phyloP scores from a whole-genome alignment of 1,140 invertebrate species.

The Tenebrio molitor region DNA sequence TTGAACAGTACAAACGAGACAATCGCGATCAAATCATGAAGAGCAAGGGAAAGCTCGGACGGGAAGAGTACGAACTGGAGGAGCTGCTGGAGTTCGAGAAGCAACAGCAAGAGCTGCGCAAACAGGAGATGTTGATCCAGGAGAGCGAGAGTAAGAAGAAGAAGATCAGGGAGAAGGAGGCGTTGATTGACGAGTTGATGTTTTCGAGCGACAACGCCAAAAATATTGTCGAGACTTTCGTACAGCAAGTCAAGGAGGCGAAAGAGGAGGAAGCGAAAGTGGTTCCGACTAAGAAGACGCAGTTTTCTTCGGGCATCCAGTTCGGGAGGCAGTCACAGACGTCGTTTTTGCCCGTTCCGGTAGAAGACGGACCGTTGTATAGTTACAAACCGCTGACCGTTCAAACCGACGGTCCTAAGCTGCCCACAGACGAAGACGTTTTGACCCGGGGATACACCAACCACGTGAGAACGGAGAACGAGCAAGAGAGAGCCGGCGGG shows the following conservation, averaged over 20 bases:
- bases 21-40: constrained; percentile 93
- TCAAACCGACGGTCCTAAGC: constrained; percentile 79
- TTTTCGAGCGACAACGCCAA: constrained; percentile 91
- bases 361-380: constrained; percentile 83
- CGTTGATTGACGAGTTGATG: constrained; percentile 94
- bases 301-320: constrained; percentile 87
- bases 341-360: constrained; percentile 75
- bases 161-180: constrained; percentile 89
- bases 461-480: constrained; percentile 80
- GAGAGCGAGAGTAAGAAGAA: constrained; percentile 85
- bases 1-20: constrained; percentile 95
- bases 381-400: constrained; percentile 75
- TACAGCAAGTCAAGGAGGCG: constrained; percentile 77
- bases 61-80: constrained; percentile 86
- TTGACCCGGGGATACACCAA: constrained; percentile 78
- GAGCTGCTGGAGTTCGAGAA: constrained; percentile 90
- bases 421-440: constrained; percentile 78
- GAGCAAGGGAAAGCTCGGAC: constrained; percentile 82
- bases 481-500: constrained; percentile 88
- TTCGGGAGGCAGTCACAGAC: constrained; percentile 73
- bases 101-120: constrained; percentile 76
- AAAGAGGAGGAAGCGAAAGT: constrained; percentile 67
- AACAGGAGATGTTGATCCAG: constrained; percentile 72
- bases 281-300: constrained; percentile 69
- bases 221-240: constrained; percentile 89